phyloP scores from a whole-genome alignment of 2,888 invertebrate genomes.

The Drosophila maculinotata region DNA sequence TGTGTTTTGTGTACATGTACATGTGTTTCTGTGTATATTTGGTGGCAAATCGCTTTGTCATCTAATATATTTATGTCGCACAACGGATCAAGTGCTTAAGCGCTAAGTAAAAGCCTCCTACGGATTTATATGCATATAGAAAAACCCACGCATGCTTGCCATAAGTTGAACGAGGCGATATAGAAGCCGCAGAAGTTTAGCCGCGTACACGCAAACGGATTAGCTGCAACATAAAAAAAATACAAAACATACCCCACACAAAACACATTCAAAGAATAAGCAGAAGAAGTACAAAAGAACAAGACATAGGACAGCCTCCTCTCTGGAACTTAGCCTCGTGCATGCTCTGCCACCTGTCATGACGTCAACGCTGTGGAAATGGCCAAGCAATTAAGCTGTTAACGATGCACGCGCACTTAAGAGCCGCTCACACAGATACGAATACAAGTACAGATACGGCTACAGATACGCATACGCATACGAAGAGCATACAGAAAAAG shows the following conservation, averaged over 20 bases:
- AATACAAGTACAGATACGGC: constrained; percentile 15
- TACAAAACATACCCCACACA: constrained; percentile 23
- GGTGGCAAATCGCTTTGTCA: constrained; percentile 73
- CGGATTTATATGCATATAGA: constrained; percentile 74
- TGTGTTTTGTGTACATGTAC: constrained; percentile 6
- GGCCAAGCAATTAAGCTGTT: constrained; percentile 77
- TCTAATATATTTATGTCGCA: constrained; percentile 71
- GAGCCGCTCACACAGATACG: constrained; percentile 40
- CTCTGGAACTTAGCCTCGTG: constrained; percentile 34
- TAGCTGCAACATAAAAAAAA: constrained; percentile 65
- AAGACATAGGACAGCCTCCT: constrained; percentile 40
- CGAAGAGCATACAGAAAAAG: constrained; percentile 18
- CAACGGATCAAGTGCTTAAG: constrained; percentile 74
- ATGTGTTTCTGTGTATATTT: constrained; percentile 27
- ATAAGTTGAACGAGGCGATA: constrained; percentile 39
- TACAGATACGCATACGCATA: constrained; percentile 13
- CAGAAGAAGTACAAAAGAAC: neutral
- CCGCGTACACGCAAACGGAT: constrained; percentile 66
- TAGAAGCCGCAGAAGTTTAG: constrained; percentile 52
- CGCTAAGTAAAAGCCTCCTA: constrained; percentile 72
- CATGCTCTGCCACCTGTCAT: constrained; percentile 47
- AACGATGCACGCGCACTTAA: constrained; percentile 73
- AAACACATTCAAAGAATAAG: constrained; percentile 23
- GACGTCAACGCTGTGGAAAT: constrained; percentile 66
- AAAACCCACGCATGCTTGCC: constrained; percentile 56